Conservation (phyloP, 2,113 vertebrate species). For the Chrysemys picta region DNA sequence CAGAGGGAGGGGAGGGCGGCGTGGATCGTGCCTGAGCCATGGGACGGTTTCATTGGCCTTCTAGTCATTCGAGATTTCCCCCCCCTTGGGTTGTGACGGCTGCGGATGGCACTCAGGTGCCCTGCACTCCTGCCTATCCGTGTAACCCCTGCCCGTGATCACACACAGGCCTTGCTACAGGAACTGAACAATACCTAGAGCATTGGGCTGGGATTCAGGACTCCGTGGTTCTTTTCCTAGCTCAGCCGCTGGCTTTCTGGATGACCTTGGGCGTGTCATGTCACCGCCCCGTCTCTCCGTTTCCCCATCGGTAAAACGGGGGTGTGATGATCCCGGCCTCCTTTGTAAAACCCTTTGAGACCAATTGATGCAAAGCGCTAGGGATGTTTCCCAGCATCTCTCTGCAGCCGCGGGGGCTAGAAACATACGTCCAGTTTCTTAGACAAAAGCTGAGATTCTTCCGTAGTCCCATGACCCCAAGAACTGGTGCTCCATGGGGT, state of each 20-base stretch:
- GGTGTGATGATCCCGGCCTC: neutral
- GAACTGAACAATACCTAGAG: constrained; percentile 6
- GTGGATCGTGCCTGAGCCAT: too few species aligned
- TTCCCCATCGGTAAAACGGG: neutral
- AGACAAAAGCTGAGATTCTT: neutral
- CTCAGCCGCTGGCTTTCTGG: neutral
- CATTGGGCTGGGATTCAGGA: neutral
- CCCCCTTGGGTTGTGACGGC: neutral
- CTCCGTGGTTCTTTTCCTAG: neutral
- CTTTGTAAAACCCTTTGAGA: neutral
- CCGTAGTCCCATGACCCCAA: neutral
- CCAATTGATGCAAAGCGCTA: neutral
- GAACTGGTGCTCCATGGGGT: neutral
- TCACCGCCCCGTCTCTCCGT: neutral
- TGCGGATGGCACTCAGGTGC: neutral
- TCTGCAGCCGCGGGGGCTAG: neutral
- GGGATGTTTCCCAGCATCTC: neutral
- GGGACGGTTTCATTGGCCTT: neutral
- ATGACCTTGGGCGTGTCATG: neutral
- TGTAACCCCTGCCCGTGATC: neutral
- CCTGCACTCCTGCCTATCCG: neutral
- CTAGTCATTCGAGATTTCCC: too few species aligned
- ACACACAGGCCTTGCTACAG: neutral
- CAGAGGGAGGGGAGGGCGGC: too few species aligned
- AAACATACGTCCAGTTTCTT: neutral